phyloP scores from a whole-genome alignment of 2,888 invertebrate species.

The Campoplex nolae region DNA sequence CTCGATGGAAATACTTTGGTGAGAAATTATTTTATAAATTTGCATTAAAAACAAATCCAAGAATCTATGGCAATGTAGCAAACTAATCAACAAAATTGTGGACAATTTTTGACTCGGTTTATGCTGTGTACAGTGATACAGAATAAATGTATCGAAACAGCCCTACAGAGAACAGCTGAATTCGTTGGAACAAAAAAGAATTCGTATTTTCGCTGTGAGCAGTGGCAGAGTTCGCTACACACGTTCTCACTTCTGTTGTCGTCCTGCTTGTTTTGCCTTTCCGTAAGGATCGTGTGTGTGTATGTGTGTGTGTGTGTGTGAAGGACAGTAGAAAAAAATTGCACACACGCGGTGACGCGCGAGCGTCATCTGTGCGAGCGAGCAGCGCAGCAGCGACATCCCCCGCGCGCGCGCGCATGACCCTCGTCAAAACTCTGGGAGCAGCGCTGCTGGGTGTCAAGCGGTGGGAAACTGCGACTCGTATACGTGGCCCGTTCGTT shows the following conservation, averaged over 20 bases:
- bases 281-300: not conserved
- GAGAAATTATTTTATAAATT: no score
- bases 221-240: not conserved
- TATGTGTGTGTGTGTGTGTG: not conserved
- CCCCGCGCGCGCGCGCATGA: not conserved
- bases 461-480: conserved; percentile 26
- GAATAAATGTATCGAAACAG: no score
- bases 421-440: not conserved
- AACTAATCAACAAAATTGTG: no score
- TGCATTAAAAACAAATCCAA: no score
- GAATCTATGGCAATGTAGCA: no score
- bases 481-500: conserved; percentile 69
- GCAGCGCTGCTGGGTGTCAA: conserved; percentile 12
- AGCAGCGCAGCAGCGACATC: not conserved
- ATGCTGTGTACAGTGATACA: no score
- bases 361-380: conserved; percentile 37
- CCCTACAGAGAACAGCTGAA: not conserved
- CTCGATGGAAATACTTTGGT: no score
- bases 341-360: conserved; percentile 24
- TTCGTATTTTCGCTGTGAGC: not conserved
- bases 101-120: no score
- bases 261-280: not conserved
- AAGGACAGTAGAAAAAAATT: not conserved
- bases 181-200: not conserved
- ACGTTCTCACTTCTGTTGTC: not conserved